phyloP scores from a whole-genome alignment of 1,140 invertebrate species.

The Lepidurus packardi region DNA sequence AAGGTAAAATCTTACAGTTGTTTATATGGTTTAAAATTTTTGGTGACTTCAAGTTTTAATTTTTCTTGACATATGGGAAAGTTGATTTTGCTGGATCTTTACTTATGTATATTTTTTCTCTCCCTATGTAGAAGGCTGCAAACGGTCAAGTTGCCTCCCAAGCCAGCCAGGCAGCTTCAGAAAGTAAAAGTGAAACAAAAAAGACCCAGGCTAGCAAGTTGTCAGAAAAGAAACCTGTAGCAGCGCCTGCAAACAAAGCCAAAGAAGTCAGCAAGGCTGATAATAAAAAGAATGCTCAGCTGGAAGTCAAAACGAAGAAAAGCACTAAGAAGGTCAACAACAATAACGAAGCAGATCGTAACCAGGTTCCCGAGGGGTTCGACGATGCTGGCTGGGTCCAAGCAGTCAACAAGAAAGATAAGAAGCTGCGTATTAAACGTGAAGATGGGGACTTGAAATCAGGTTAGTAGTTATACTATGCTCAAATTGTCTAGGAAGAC shows the following conservation, averaged over 20 bases:
- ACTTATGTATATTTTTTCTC: not conserved
- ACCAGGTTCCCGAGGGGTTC: not conserved
- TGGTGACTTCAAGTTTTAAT: too few species aligned
- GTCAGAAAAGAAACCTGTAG: not conserved
- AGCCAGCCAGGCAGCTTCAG: not conserved
- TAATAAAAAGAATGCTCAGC: not conserved
- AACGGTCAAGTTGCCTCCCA: not conserved
- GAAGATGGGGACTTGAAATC: not conserved
- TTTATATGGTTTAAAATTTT: too few species aligned
- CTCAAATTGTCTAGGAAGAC: too few species aligned
- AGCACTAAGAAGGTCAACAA: not conserved
- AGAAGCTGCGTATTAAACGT: constrained; percentile 20
- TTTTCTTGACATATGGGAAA: too few species aligned
- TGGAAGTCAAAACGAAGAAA: constrained; percentile 3
- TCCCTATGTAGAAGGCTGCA: not conserved
- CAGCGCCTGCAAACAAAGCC: not conserved
- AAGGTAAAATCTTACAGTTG: not conserved
- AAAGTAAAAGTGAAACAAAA: not conserved
- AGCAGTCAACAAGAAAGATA: constrained; percentile 29
- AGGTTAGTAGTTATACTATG: not conserved
- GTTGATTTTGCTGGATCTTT: not conserved
- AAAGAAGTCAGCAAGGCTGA: not conserved
- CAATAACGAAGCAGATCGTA: not conserved
- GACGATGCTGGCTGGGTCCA: constrained; percentile 26
- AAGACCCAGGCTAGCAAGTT: not conserved